Base-by-base conservation (phyloP, 2,888 invertebrate genomes). In the Chalcis sispes region DNA sequence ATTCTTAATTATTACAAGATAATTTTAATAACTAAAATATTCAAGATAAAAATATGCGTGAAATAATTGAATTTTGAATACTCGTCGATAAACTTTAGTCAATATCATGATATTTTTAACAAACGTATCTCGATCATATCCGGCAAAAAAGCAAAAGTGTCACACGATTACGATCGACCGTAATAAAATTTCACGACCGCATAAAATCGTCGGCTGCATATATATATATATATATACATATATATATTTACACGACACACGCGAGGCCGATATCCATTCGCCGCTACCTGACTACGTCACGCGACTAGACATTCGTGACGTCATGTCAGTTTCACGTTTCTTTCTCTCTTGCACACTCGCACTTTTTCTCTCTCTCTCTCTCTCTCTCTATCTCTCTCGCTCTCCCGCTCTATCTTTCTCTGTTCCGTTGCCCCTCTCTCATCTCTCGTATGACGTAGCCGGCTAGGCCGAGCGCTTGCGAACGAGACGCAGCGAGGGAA, bases 261-360 rank as follows among this genome's bases (percentile, higher is more conserved):
- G 32, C 42, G 15, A 15, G 42, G 7, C 42, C 20, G 20, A 42
- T 46, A 67, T 40, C 42, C 40, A 64, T 52, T 40, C 40, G 18
- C 59, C 56, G 54, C 61, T 72, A 75, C 76, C 75, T 67, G 76
- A 70, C 81, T 80, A 82, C 82, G 82, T 82, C 82, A 82, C 82
- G 62, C 81, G 78, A 76, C 80, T 79, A 80, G 80, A 79, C 78
- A 71, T 58, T 65, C 54, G 77, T 81, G 82, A 82, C 82, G 80
- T 82, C 80, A 82, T 46, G 46, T 10, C 18, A 15, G 36, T 8
- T n/a, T n/a, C n/a, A n/a, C n/a, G n/a, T n/a, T n/a, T n/a, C n/a
- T n/a, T n/a, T n/a, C n/a, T n/a, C n/a, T n/a, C n/a, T n/a, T n/a
- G 42, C 36, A n/a, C 36, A 25, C 62, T 54, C 36, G 20, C n/a